Percentiles rank a stretch among this genome's conserved stretches.
These are phyloP conservation scores for Cardinalis cardinalis DNA, from an alignment of 2,113 vertebrate species.

Conservation along the genomic window DNA sequence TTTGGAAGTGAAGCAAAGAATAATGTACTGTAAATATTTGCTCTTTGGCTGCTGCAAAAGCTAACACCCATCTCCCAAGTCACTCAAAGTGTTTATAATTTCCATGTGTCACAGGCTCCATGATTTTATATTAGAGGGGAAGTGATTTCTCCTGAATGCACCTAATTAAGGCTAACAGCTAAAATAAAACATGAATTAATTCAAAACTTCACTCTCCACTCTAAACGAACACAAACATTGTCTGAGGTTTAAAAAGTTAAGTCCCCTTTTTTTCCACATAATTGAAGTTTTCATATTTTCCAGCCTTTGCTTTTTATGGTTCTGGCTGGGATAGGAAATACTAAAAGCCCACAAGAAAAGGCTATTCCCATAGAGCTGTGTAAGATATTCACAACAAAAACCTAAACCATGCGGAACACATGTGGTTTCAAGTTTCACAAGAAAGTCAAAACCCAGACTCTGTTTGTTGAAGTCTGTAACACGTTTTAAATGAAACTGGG, in stretches of 20 bases:
- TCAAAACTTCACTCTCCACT: background rate
- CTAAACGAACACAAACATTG: slow-evolving; percentile 29
- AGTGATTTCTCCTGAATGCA: slow-evolving; percentile 37
- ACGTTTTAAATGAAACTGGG: slow-evolving; percentile 35
- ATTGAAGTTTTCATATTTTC: slow-evolving; percentile 57
- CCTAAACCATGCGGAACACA: slow-evolving; percentile 36
- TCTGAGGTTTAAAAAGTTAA: slow-evolving; percentile 51
- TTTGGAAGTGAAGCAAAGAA: background rate
- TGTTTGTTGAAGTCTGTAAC: slow-evolving; percentile 48
- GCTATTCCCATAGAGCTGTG: slow-evolving; percentile 44
- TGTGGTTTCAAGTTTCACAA: slow-evolving; percentile 57
- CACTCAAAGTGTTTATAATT: slow-evolving; percentile 62
- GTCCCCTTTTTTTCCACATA: slow-evolving; percentile 26
- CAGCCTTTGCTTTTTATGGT: slow-evolving; percentile 48
- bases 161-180: slow-evolving; percentile 52
- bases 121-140: slow-evolving; percentile 38
- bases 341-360: slow-evolving; percentile 57
- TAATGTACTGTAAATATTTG: slow-evolving; percentile 64
- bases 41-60: slow-evolving; percentile 38
- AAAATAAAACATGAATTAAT: slow-evolving; percentile 54
- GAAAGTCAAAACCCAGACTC: slow-evolving; percentile 40
- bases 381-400: slow-evolving; percentile 53
- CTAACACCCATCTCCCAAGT: slow-evolving; percentile 50
- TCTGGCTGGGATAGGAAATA: slow-evolving; percentile 51
- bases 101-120: slow-evolving; percentile 5